A percentile compares a stretch with the other conserved stretches of the same genome.
These are phyloP conservation scores for Etheostoma cragini DNA, from an alignment of 2,113 vertebrate genomes.

Conservation along the genomic window DNA sequence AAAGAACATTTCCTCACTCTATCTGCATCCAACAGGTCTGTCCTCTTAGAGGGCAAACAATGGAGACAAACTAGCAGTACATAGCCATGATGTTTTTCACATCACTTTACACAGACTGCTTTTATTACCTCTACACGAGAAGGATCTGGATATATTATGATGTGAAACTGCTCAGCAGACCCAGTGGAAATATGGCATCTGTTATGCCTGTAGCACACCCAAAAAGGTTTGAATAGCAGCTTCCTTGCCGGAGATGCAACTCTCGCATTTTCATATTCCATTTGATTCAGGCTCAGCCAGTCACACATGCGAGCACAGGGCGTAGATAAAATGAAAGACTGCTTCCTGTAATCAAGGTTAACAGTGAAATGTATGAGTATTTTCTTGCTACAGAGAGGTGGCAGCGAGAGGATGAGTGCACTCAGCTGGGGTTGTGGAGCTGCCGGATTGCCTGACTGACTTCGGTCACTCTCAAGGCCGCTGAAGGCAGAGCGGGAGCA, in stretches of 20 bases:
- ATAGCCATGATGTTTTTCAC: constrained; percentile 15
- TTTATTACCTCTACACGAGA: constrained; percentile 32
- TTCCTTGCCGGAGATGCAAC: constrained; percentile 10
- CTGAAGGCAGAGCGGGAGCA: constrained; percentile 38
- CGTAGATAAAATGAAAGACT: constrained; percentile 18
- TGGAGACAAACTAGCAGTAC: constrained; percentile 8
- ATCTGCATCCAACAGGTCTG: constrained; percentile 14
- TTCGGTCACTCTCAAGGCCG: constrained; percentile 26
- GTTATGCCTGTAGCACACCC: constrained; percentile 35
- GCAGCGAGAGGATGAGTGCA: constrained; percentile 50
- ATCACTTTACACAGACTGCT: constrained; percentile 8
- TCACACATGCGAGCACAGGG: constrained; percentile 12
- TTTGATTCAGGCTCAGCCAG: constrained; percentile 34
- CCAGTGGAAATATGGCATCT: constrained; percentile 4
- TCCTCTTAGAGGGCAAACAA: constrained; percentile 43
- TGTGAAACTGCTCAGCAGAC: constrained; percentile 17
- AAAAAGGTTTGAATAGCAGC: constrained; percentile 45
- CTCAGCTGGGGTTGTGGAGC: constrained; percentile 58
- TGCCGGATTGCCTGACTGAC: constrained; percentile 56
- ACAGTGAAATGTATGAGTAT: constrained; percentile 57
- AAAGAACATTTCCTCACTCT: constrained; percentile 57
- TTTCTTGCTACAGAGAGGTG: constrained; percentile 52
- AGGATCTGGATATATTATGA: constrained; percentile 18
- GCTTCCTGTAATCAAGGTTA: constrained; percentile 55
- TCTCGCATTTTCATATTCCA: constrained; percentile 38